These are phyloP conservation scores for Ptychadena robeensis DNA, from an alignment of 2,797 vertebrate species.

Conservation along the genomic window DNA sequence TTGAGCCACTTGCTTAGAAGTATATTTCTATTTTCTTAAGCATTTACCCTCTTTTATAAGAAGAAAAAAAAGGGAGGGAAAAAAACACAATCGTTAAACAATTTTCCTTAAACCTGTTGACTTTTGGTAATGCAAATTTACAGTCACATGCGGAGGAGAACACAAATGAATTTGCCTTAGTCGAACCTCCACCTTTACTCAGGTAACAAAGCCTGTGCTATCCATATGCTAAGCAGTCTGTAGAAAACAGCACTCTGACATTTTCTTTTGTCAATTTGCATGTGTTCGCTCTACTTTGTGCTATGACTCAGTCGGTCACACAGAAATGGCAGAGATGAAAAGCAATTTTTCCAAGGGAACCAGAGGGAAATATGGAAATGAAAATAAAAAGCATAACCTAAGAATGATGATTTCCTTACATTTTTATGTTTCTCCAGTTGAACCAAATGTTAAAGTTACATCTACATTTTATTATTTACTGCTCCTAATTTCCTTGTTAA, in stretches of 20 bases:
- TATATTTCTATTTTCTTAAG: slow-evolving; percentile 24
- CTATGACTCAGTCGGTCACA: slow-evolving; percentile 49
- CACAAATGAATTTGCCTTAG: slow-evolving; percentile 55
- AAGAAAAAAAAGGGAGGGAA: background rate
- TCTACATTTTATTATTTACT: background rate
- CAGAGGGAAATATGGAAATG: slow-evolving; percentile 9
- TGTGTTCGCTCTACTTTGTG: slow-evolving; percentile 52
- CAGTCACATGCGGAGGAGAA: slow-evolving; percentile 27
- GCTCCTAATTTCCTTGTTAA: background rate
- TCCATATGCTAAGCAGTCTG: slow-evolving; percentile 60
- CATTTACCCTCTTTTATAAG: slow-evolving; percentile 16
- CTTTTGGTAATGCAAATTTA: slow-evolving; percentile 52
- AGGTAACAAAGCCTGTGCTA: slow-evolving; percentile 43
- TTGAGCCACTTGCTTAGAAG: slow-evolving; percentile 22
- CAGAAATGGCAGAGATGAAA: slow-evolving; percentile 48
- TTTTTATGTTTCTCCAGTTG: background rate
- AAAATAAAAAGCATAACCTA: slow-evolving; percentile 21
- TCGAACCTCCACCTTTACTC: slow-evolving; percentile 57
- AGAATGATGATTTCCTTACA: slow-evolving; percentile 10
- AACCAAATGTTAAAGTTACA: background rate
- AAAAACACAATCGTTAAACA: slow-evolving; percentile 41
- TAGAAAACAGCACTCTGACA: slow-evolving; percentile 59
- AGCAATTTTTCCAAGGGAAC: slow-evolving; percentile 39
- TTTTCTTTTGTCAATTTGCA: slow-evolving; percentile 58
- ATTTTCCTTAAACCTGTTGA: slow-evolving; percentile 46